Evolutionary conservation across 2,797 vertebrate species (phyloP).

Genomic region (Morelia viridis): DNA sequence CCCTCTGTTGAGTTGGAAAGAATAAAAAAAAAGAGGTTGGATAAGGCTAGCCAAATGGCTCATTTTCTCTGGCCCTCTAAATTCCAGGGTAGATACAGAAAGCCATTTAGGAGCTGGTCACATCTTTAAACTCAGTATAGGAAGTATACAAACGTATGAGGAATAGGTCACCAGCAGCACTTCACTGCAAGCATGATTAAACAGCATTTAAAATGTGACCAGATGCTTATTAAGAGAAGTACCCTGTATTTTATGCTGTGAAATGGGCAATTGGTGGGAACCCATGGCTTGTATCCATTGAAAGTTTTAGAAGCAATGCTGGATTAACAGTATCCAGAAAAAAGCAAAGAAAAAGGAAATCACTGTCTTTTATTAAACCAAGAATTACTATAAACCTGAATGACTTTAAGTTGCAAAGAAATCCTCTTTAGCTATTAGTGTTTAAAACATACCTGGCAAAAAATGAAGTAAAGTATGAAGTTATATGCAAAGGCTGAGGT

Average conservation of each 20-base stretch:
- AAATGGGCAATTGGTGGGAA: neutral
- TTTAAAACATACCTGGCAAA: neutral
- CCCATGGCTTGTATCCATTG: neutral
- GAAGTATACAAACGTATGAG: neutral
- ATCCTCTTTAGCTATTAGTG: neutral
- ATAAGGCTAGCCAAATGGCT: neutral
- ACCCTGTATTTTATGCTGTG: neutral
- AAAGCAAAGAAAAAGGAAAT: neutral
- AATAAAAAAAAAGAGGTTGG: neutral
- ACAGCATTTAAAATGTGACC: neutral
- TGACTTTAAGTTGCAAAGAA: conserved; percentile 1
- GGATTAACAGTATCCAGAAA: neutral
- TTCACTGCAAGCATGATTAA: neutral
- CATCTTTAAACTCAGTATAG: neutral
- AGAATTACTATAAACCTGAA: neutral
- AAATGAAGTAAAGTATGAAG: conserved; percentile 11
- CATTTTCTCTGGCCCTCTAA: neutral
- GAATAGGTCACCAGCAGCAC: neutral
- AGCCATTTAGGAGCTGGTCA: neutral
- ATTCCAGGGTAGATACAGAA: neutral
- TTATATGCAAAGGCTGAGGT: neutral
- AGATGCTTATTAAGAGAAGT: neutral
- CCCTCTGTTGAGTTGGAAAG: neutral
- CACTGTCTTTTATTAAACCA: neutral
- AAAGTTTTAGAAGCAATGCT: conserved; percentile 9